These are phyloP conservation scores for Cassiopea andromeda DNA, from an alignment of 30 jellyfish, hydroid and myxozoan genomes.

Conservation along the genomic window DNA sequence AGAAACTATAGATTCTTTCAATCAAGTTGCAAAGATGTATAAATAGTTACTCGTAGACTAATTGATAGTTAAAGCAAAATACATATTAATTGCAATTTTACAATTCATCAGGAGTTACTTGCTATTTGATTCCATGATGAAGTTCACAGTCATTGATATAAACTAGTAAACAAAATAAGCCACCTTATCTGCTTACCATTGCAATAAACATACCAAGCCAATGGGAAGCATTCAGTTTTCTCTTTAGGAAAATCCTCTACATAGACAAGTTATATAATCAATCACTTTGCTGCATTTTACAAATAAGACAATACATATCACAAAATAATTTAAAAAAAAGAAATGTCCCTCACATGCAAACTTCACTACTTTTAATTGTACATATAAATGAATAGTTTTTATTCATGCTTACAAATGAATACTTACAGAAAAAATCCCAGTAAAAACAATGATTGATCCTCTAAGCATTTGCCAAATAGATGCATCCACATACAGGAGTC, in stretches of 20 bases:
- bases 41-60: too few species aligned
- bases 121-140: too few species aligned
- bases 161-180: too few species aligned
- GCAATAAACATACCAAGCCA: constrained; percentile 87
- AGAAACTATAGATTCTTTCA: too few species aligned
- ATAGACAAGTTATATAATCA: not conserved
- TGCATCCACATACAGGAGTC: constrained; percentile 90
- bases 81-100: too few species aligned
- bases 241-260: constrained; percentile 74
- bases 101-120: too few species aligned
- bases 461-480: constrained; percentile 90
- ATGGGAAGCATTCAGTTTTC: constrained; percentile 60
- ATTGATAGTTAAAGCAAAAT: too few species aligned
- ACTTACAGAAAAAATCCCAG: constrained; percentile 86
- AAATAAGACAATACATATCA: not conserved
- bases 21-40: too few species aligned
- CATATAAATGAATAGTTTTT: too few species aligned
- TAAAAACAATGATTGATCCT: constrained; percentile 84
- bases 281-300: not conserved
- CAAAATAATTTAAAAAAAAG: too few species aligned
- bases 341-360: too few species aligned
- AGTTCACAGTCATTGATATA: not conserved
- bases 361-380: not conserved
- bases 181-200: constrained; percentile 47
- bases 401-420: too few species aligned